Percentiles rank a stretch among this genome's conserved stretches.
These are phyloP conservation scores for Portunus trituberculatus DNA, from an alignment of 1,140 invertebrate genomes.

Conservation along the genomic window DNA sequence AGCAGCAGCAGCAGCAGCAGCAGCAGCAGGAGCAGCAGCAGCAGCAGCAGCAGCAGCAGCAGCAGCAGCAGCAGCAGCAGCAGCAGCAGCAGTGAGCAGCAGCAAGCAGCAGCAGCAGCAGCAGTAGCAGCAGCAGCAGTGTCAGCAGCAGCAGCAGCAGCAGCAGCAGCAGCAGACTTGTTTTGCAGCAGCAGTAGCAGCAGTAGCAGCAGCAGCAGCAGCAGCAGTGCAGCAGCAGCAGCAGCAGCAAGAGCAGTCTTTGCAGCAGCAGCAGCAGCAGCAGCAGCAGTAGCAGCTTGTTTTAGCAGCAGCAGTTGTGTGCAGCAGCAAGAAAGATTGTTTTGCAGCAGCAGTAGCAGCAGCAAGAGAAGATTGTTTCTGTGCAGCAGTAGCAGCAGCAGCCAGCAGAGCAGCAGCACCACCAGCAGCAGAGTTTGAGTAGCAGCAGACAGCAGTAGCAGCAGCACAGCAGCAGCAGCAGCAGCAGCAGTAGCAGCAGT, in stretches of 20 bases:
- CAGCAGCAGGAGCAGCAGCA: slow-evolving; percentile 3
- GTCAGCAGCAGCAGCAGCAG: slow-evolving; percentile 3
- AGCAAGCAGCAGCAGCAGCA: too few species aligned
- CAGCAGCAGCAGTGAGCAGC: too few species aligned
- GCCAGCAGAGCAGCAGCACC: too few species aligned
- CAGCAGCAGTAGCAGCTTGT: too few species aligned
- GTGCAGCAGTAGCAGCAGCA: too few species aligned
- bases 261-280: slow-evolving; percentile 4
- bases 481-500: too few species aligned
- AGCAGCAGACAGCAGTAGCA: too few species aligned
- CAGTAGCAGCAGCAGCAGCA: slow-evolving; percentile 17
- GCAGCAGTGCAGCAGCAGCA: slow-evolving; percentile 15
- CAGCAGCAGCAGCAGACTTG: not conserved
- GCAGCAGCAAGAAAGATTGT: not conserved
- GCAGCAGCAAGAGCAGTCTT: not conserved
- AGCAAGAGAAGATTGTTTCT: too few species aligned
- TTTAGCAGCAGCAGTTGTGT: not conserved
- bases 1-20: slow-evolving; percentile 16
- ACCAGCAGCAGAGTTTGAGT: too few species aligned
- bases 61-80: slow-evolving; percentile 16
- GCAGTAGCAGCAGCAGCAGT: slow-evolving; percentile 16
- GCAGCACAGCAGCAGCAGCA: too few species aligned
- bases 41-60: slow-evolving; percentile 15
- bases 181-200: not conserved
- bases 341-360: too few species aligned